A percentile compares a stretch with the other conserved stretches of the same genome.
These are phyloP conservation scores for Rhagoletis zephyria DNA, from an alignment of 1,140 invertebrate species.

Conservation along the genomic window DNA sequence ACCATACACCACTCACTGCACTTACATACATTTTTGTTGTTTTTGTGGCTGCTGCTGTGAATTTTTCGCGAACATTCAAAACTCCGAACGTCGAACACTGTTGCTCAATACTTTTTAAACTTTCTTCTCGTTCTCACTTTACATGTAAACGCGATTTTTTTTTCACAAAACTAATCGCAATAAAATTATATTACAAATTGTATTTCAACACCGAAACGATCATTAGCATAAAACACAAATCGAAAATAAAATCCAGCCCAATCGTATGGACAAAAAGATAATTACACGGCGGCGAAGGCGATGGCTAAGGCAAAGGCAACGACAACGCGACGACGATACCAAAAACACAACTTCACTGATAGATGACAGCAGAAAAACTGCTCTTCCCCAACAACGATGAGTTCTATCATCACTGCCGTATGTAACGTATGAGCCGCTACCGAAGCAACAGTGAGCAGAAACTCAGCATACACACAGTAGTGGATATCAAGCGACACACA, in stretches of 20 bases:
- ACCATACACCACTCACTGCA: neutral
- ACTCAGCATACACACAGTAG: neutral
- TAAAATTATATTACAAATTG: neutral
- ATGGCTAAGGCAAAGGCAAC: neutral
- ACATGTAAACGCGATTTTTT: neutral
- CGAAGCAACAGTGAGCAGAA: conserved; percentile 24
- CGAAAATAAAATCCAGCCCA: conserved; percentile 18
- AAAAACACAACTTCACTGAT: conserved; percentile 43
- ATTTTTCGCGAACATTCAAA: neutral
- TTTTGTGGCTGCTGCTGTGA: neutral
- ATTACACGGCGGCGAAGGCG: neutral
- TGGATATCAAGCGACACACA: neutral
- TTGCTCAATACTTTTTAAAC: neutral
- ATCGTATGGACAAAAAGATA: neutral
- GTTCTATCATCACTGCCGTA: neutral
- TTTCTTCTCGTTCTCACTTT: neutral
- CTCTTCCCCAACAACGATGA: conserved; percentile 30
- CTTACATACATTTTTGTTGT: neutral
- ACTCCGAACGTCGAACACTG: neutral
- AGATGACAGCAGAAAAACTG: conserved; percentile 44
- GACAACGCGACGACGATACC: neutral
- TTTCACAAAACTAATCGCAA: neutral
- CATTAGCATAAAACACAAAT: neutral
- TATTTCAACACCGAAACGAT: conserved; percentile 3
- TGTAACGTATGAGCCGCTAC: neutral